phyloP scores from a whole-genome alignment of 2,888 invertebrate species.

The Pycnomerus fuliginosus region DNA sequence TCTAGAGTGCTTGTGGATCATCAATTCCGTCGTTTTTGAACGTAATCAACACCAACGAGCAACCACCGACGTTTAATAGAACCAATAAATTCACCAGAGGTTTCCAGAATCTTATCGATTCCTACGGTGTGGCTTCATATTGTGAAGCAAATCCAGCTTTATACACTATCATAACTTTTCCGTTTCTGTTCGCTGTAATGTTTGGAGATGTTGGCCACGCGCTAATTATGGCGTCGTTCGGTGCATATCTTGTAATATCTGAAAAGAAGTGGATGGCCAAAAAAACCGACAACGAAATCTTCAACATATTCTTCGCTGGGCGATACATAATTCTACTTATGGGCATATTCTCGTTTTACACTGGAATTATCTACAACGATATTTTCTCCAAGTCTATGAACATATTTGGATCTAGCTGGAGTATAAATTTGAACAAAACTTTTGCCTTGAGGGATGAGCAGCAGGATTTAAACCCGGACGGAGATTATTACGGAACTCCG shows the following conservation, averaged over 20 bases:
- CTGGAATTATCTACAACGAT: slow-evolving; percentile 78
- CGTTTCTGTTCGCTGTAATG: slow-evolving; percentile 95
- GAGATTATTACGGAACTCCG: slow-evolving; percentile 53
- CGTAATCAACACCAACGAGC: slow-evolving; percentile 62
- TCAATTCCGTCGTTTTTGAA: slow-evolving; percentile 74
- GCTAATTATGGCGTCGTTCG: slow-evolving; percentile 77
- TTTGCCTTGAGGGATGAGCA: slow-evolving; percentile 31
- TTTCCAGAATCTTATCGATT: slow-evolving; percentile 74
- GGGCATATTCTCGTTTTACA: slow-evolving; percentile 77
- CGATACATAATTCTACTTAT: slow-evolving; percentile 77
- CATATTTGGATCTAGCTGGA: slow-evolving; percentile 70
- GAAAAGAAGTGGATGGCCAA: slow-evolving; percentile 75
- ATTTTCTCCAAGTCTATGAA: slow-evolving; percentile 74
- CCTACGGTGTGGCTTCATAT: slow-evolving; percentile 75
- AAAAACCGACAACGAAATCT: slow-evolving; percentile 73
- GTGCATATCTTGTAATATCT: slow-evolving; percentile 73
- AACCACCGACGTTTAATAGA: slow-evolving; percentile 71
- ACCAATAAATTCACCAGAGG: slow-evolving; percentile 74
- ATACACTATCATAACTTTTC: slow-evolving; percentile 79
- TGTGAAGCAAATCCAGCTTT: slow-evolving; percentile 66
- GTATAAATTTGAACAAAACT: slow-evolving; percentile 29
- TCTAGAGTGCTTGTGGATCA: slow-evolving; percentile 60
- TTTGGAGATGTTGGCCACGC: slow-evolving; percentile 96
- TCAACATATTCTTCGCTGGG: slow-evolving; percentile 73
- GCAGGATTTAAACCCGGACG: slow-evolving; percentile 53